Percentiles rank a stretch among this genome's conserved stretches.
These are phyloP conservation scores for Philopotamus ludificatus DNA, from an alignment of 1,140 invertebrate genomes.

Conservation along the genomic window DNA sequence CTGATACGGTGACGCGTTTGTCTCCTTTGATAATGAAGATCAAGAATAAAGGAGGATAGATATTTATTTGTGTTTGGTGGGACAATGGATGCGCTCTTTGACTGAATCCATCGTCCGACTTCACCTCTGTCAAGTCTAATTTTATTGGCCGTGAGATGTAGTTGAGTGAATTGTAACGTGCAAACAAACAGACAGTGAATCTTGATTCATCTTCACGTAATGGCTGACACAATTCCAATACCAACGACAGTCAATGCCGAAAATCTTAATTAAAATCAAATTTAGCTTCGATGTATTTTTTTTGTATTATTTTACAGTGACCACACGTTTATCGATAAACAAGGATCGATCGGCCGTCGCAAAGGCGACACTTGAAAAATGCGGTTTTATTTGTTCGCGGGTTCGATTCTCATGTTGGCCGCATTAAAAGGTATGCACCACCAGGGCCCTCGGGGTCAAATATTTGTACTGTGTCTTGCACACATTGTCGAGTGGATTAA, in stretches of 20 bases:
- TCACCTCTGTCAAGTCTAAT: not conserved
- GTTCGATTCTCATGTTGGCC: not conserved
- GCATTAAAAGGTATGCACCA: not conserved
- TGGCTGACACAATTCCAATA: too few relatives aligned
- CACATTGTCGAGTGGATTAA: not conserved
- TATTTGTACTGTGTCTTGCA: not conserved
- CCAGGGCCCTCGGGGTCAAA: not conserved
- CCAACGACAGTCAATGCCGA: too few relatives aligned
- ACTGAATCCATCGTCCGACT: not conserved
- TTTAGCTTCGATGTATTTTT: too few relatives aligned
- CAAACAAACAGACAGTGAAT: too few relatives aligned
- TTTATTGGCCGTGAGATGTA: not conserved
- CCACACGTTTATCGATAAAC: too few relatives aligned
- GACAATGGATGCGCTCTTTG: not conserved
- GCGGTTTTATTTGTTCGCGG: not conserved
- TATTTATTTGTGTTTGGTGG: not conserved
- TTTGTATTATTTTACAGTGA: too few relatives aligned
- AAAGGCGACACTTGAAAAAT: not conserved
- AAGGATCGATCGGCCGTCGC: too few relatives aligned
- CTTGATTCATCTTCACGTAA: too few relatives aligned
- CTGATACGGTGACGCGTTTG: not conserved
- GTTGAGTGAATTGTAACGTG: too few relatives aligned
- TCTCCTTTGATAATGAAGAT: not conserved
- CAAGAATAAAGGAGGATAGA: not conserved
- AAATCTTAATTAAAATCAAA: too few relatives aligned